Conservation (phyloP, 30 jellyfish, hydroid and myxozoan species). For the Pseudorhiza aurosa region DNA sequence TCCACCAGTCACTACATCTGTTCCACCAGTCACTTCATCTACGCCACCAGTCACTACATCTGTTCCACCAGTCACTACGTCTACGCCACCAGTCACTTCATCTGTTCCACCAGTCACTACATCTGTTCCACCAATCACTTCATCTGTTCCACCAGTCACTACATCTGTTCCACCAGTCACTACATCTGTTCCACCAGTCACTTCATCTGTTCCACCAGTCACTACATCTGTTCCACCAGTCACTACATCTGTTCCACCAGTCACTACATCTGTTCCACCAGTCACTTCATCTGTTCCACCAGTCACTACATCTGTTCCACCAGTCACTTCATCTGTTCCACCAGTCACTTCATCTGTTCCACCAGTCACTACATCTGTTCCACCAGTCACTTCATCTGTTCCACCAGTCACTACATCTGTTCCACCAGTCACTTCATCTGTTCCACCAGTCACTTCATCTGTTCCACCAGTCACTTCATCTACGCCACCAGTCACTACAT, state of each 20-base stretch:
- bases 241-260: background rate
- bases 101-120: background rate
- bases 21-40: background rate
- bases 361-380: background rate
- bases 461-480: background rate
- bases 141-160: background rate
- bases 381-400: background rate
- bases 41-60: background rate
- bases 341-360: background rate
- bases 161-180: background rate
- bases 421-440: slow-evolving; percentile 9
- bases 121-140: background rate
- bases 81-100: background rate
- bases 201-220: slow-evolving; percentile 9
- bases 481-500: background rate
- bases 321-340: background rate
- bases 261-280: background rate
- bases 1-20: background rate
- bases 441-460: background rate
- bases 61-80: background rate
- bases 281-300: background rate
- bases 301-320: background rate
- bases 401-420: background rate
- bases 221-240: background rate
- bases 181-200: background rate